Base-by-base conservation (phyloP, 2,888 invertebrate species). In the Ptilodon capucinus region DNA sequence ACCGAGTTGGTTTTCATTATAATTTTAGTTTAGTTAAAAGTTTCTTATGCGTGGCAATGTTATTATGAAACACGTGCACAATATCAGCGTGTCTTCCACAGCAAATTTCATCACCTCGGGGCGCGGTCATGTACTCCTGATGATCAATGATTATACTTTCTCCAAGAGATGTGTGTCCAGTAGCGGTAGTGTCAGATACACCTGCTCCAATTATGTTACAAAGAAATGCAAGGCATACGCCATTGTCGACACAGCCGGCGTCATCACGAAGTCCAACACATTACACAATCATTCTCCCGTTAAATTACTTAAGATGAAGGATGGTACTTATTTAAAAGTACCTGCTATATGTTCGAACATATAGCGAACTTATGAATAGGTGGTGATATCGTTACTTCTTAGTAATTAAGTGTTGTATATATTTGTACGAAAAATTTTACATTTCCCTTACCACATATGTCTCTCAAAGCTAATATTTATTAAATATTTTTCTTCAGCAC, bases 61-160 rank as follows among this genome's bases (percentile, higher is more conserved):
- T n/a, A n/a, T n/a, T n/a, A n/a, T n/a, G n/a, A n/a, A n/a, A n/a
- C n/a, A n/a, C n/a, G n/a, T n/a, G n/a, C n/a, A n/a, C n/a, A n/a
- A n/a, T n/a, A n/a, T n/a, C n/a, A n/a, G n/a, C n/a, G n/a, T n/a
- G n/a, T n/a, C n/a, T 28, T n/a, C n/a, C 3, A n/a, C 59, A 72
- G 70, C 67, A 3, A 36, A 48, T 0, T 64, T 48, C 43, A 59
- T 65, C 5, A 51, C 43, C 6, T 14, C 41, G 13, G 8, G 17
- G 1, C 16, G 51, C 14, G 71, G 68, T 5, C 19, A 57, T 0
- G 54, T 28, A n/a, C 46, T 72, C 8, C 58, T 72, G 1, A 17
- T 58, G 18, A 44, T 67, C 16, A 13, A 68, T 16, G 64, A 57
- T 0, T 71, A 68, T n/a, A 64, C 72, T 0, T 78, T 57, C 44